Base-by-base conservation (phyloP, 2,888 invertebrate genomes). In the Macrophya annulata region DNA sequence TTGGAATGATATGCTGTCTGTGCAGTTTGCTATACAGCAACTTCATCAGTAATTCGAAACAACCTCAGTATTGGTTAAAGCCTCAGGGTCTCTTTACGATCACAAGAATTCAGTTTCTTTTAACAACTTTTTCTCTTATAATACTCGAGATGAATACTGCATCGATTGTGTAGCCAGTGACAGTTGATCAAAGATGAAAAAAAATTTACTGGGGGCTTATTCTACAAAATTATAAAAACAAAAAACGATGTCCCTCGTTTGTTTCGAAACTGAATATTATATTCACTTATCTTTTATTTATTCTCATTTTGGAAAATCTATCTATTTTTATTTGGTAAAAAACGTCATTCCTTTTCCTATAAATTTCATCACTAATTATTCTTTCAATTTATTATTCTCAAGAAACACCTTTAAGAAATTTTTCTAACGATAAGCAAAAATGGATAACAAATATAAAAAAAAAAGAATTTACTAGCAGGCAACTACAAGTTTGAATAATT, bases 131-230 rank as follows among this genome's bases (percentile, higher is more conserved):
- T 81, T 55, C 31, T 45, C 45, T 25, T n/a, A n/a, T n/a, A 31
- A 31, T 81, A 65, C 62, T 43, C 62, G 81, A 62, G 25, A 65
- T 62, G 81, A 81, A 81, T 81, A 65, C 65, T 81, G 81, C 81
- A 81, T 62, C 62, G 48, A 62, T 65, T 81, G 21, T 55, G 55
- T 55, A 37, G 51, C 55, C 17, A 37, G 55, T 65, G 51, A 12
- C 77, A 10, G 31, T 51, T 31, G 21, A 37, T 43, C 62, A 12
- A 62, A 59, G 65, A 65, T 17, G 40, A 12, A 65, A 40, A 40
- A 45, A 59, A 21, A 65, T 62, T 37, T 21, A 59, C 40, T n/a
- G 5, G 62, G 21, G 10, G 17, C 10, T 59, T 17, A 2, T 62
- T 62, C 40, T 4, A 21, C 9, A 17, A 55, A 55, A 51, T 5